Evolutionary conservation across 2,888 invertebrate species (phyloP), one percentile per base, ranked within the genome.

Genomic region (Augiades crinisus): DNA sequence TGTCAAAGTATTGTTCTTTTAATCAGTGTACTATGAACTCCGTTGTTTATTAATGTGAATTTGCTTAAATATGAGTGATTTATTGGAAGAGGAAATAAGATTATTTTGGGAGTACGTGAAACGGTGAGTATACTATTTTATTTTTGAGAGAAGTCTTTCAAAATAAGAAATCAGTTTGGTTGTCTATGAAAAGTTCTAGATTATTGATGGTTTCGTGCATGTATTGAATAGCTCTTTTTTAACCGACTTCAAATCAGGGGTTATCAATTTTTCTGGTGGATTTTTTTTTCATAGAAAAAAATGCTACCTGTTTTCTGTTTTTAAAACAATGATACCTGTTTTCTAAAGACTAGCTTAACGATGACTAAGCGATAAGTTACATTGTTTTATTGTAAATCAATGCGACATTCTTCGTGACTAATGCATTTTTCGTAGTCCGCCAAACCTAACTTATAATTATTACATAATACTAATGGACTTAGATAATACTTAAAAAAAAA

Each of bases 101-200:
- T 56, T 86, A 56, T 88, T 89, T 65, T 88, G 89, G 88, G 88
- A 89, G 64, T 89, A 88, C 57, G 78, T 89, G 1, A 88, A 87
- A 67, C 76, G 83, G 88, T 87, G 63, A 83, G 83, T 67, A 30
- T 10, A 3, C 10, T 27, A 6, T 6, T 30, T 30, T 30, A 5
- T 3, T n/a, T 12, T 30, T n/a, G n/a, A n/a, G n/a, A n/a, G n/a
- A n/a, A n/a, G n/a, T n/a, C n/a, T n/a, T n/a, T n/a, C n/a, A n/a
- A n/a, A n/a, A n/a, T n/a, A n/a, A n/a, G n/a, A n/a, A n/a, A n/a
- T n/a, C n/a, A 30, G 10, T 30, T 5, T 30, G 5, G 10, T 24
- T 24, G 3, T 24, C 24, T 24, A 6, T 24, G n/a, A n/a, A n/a
- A 2, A 6, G n/a, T 24, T 3, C 0, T 5, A 10, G 27, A n/a